Evolutionary conservation across 2,888 invertebrate genomes (phyloP), one percentile per base, ranked within the genome.

Genomic region (Nineta flava): DNA sequence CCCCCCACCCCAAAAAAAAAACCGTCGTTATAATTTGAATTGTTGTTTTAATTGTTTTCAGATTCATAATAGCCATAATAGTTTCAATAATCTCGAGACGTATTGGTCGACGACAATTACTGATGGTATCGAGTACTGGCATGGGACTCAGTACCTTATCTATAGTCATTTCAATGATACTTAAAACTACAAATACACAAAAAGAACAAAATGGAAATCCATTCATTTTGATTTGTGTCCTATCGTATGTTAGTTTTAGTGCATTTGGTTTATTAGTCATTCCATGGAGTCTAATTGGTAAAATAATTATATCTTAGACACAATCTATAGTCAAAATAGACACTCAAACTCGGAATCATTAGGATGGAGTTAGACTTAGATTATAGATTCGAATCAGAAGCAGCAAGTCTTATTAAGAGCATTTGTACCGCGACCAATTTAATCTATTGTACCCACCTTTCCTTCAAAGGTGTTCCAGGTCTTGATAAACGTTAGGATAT

Each of bases 271-370:
- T 72, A 56, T 59, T 74, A 48, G 71, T 73, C 7, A 74, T 77
- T 50, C 77, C 77, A 1, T 77, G 77, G 77, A 72, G 75, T 3
- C 57, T 77, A 19, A 72, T 74, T 17, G 65, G 67, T 5, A 57
- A 58, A 53, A 46, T 35, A 46, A 45, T 21, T 13, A 35, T 13
- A 34, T n/a, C 6, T 6, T 16, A 21, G 34, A 42, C 21, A n/a
- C 13, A 17, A 44, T 43, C 3, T 19, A 13, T 48, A 9, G 15
- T 15, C 2, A 2, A 16, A 12, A 34, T 10, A 1, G 3, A 46
- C 10, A 15, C 26, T 10, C 7, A 34, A n/a, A 38, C n/a, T n/a
- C n/a, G n/a, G n/a, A n/a, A n/a, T n/a, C n/a, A n/a, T n/a, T n/a
- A n/a, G n/a, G n/a, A n/a, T n/a, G n/a, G n/a, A n/a, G n/a, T n/a